Conservation (phyloP, 1,140 invertebrate genomes). For the Rhagoletis pomonella region DNA sequence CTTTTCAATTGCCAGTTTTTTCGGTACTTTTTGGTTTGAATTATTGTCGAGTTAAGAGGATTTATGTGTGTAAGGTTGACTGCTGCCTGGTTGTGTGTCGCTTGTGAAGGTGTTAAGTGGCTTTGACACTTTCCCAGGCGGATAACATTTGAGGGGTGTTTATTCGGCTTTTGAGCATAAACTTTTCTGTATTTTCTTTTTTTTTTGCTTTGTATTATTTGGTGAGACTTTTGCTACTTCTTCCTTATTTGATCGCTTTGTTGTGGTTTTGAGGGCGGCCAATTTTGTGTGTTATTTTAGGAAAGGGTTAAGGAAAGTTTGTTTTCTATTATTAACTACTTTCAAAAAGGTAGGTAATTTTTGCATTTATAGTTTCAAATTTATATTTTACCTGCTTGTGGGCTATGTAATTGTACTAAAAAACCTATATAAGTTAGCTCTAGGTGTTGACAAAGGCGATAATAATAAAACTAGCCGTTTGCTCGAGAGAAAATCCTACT, state of each 20-base stretch:
- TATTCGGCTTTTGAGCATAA: slow-evolving; percentile 37
- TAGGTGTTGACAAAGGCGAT: no score
- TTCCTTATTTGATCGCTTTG: slow-evolving; percentile 40
- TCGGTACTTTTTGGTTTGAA: slow-evolving; percentile 41
- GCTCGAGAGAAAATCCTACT: no score
- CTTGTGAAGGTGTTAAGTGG: slow-evolving; percentile 54
- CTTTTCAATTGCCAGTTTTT: slow-evolving; percentile 35
- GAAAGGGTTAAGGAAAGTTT: neutral
- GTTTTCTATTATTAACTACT: neutral
- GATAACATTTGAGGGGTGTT: slow-evolving; percentile 51
- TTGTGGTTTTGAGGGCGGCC: slow-evolving; percentile 24
- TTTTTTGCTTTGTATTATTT: slow-evolving; percentile 18
- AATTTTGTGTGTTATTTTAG: neutral
- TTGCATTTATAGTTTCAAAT: no score
- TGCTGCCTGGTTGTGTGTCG: neutral
- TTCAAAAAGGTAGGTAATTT: no score
- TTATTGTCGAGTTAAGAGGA: slow-evolving; percentile 49
- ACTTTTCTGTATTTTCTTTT: neutral
- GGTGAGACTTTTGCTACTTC: neutral
- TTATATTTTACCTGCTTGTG: no score
- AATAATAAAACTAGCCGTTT: no score
- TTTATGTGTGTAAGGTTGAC: slow-evolving; percentile 40
- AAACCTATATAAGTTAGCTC: no score
- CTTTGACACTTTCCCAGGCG: slow-evolving; percentile 54
- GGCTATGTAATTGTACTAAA: no score